A percentile compares a stretch with the other conserved stretches of the same genome.
phyloP scores from a whole-genome alignment of 2,113 vertebrate species.

The Pardalotus punctatus region DNA sequence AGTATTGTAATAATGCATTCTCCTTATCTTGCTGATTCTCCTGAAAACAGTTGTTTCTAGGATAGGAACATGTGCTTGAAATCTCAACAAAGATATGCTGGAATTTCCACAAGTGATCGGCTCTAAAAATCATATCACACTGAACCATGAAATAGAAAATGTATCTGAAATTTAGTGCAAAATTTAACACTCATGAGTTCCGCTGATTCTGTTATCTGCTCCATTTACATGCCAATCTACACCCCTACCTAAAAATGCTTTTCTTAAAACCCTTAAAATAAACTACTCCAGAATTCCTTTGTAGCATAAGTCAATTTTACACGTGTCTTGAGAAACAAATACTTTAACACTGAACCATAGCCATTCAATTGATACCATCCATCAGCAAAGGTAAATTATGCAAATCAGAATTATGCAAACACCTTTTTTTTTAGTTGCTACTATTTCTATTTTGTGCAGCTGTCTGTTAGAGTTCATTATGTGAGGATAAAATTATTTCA shows the following conservation, averaged over 20 bases:
- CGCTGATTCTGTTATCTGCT: conserved; percentile 24
- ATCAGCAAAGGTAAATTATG: conserved; percentile 14
- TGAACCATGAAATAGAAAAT: conserved; percentile 46
- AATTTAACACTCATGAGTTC: conserved; percentile 35
- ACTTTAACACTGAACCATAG: not conserved
- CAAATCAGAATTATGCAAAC: conserved; percentile 39
- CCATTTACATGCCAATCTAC: conserved; percentile 12
- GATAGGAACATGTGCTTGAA: not conserved
- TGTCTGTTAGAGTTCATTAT: not conserved
- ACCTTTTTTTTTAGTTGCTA: not conserved
- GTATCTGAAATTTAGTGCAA: conserved; percentile 35
- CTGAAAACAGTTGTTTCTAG: not conserved
- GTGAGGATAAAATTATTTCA: not conserved
- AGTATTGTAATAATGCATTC: not conserved
- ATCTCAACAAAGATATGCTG: not conserved
- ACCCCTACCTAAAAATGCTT: not conserved
- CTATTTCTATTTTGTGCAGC: not conserved
- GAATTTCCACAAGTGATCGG: not conserved
- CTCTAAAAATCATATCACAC: not conserved
- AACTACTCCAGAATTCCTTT: not conserved
- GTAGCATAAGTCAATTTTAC: not conserved
- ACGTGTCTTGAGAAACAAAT: not conserved
- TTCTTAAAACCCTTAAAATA: conserved; percentile 16
- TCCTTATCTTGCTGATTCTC: not conserved
- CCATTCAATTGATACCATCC: not conserved